These are phyloP conservation scores for Torymus aiolomorphi DNA, from an alignment of 2,888 invertebrate species.

Conservation along the genomic window DNA sequence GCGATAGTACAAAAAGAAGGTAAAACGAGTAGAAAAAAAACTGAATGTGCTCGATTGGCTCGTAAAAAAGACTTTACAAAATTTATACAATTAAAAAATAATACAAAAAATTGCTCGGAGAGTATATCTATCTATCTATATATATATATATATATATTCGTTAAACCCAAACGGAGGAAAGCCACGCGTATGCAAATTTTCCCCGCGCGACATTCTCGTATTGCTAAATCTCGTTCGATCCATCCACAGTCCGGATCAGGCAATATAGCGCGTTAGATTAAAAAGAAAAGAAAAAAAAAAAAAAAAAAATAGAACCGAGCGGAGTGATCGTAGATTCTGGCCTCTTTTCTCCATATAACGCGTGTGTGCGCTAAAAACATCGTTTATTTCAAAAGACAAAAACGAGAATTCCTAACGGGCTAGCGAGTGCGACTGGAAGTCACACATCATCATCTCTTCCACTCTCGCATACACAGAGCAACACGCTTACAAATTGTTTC, in stretches of 20 bases:
- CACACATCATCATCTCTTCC: conserved; percentile 10
- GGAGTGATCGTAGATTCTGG: conserved; percentile 23
- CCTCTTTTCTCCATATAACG: conserved; percentile 5
- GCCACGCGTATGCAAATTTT: conserved; percentile 16
- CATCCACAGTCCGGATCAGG: conserved; percentile 25
- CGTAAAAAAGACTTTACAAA: conserved; percentile 58
- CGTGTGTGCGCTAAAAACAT: conserved; percentile 36
- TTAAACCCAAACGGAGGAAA: conserved; percentile 23
- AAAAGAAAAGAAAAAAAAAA: neutral
- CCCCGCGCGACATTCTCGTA: conserved; percentile 24
- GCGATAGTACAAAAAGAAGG: conserved; percentile 39
- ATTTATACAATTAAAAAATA: conserved; percentile 57
- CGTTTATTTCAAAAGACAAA: conserved; percentile 15
- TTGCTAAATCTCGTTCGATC: conserved; percentile 48
- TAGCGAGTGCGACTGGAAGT: neutral
- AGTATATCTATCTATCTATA: conserved; percentile 13
- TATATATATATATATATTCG: too few species aligned
- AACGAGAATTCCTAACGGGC: conserved; percentile 27
- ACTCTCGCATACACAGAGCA: conserved; percentile 11
- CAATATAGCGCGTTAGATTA: conserved; percentile 22
- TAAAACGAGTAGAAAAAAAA: conserved; percentile 48
- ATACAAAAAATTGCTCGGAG: conserved; percentile 52
- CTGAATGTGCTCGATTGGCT: conserved; percentile 21
- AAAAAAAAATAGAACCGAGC: conserved; percentile 7
- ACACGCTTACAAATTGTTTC: conserved; percentile 10